Conservation (phyloP, 2,113 vertebrate species). For the Hydropotes inermis region DNA sequence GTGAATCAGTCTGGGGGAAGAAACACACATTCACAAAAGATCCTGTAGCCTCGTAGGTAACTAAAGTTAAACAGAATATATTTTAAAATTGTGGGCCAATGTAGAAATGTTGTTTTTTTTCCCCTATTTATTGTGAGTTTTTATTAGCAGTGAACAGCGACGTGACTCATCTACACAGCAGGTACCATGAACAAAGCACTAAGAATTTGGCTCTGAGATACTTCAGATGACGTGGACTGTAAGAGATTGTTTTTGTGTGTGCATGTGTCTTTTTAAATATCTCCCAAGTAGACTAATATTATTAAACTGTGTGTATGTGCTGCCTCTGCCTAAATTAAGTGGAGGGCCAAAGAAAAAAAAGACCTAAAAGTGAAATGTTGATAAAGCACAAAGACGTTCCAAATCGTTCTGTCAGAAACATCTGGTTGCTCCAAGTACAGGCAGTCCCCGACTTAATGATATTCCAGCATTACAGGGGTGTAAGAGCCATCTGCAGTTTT, state of each 20-base stretch:
- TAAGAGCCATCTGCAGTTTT: background rate
- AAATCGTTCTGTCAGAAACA: background rate
- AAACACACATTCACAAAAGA: background rate
- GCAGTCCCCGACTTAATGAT: background rate
- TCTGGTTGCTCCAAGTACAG: background rate
- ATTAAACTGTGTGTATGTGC: background rate
- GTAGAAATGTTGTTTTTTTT: background rate
- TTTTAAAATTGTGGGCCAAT: constrained; percentile 1
- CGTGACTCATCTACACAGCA: background rate
- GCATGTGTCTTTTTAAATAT: background rate
- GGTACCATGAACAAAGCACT: background rate
- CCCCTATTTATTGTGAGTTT: background rate
- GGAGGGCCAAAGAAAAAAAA: background rate
- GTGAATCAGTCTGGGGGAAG: background rate
- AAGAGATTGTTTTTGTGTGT: background rate
- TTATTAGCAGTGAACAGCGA: background rate
- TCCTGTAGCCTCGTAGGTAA: background rate
- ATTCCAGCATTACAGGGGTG: background rate
- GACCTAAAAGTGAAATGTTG: background rate
- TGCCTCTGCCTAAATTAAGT: background rate
- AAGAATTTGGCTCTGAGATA: background rate
- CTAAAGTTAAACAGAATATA: background rate
- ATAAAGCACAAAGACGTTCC: background rate
- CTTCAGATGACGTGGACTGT: background rate
- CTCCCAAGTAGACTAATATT: background rate